Evolutionary conservation across 2,797 vertebrate species (phyloP).

Genomic region (Chloroceryle amazona): DNA sequence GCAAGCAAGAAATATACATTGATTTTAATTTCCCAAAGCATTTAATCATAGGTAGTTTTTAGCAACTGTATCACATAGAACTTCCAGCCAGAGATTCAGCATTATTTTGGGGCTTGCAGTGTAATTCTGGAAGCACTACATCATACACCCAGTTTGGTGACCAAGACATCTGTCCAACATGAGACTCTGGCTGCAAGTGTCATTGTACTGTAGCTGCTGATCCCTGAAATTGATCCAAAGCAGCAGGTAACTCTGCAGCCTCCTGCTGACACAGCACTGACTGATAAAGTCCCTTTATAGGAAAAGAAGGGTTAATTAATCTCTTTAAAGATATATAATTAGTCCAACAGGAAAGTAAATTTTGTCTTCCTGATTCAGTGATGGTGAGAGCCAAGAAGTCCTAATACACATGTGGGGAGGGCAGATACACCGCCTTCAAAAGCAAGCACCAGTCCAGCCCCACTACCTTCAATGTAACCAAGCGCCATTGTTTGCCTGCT

Average conservation of each 20-base stretch:
- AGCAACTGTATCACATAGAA: not conserved
- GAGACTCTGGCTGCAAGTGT: not conserved
- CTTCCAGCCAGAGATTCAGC: not conserved
- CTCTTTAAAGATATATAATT: conserved; percentile 29
- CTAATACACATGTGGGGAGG: not conserved
- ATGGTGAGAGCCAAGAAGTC: not conserved
- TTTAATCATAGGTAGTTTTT: not conserved
- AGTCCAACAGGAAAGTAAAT: not conserved
- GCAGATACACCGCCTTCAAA: not conserved
- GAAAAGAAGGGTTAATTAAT: conserved; percentile 11
- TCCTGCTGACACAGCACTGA: not conserved
- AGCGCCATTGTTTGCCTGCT: not conserved
- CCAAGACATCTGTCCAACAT: not conserved
- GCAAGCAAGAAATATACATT: not conserved
- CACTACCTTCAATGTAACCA: rapidly evolving
- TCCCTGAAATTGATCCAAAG: not conserved
- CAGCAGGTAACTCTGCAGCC: not conserved
- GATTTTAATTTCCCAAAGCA: not conserved
- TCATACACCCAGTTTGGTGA: rapidly evolving
- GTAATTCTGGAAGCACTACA: not conserved
- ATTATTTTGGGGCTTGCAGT: not conserved
- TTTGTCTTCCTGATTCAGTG: conserved; percentile 3
- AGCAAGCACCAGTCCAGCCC: not conserved
- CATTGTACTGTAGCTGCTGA: not conserved
- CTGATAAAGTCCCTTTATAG: not conserved